Conservation (phyloP, 2,797 vertebrate genomes). For the Eidolon dupreanum region DNA sequence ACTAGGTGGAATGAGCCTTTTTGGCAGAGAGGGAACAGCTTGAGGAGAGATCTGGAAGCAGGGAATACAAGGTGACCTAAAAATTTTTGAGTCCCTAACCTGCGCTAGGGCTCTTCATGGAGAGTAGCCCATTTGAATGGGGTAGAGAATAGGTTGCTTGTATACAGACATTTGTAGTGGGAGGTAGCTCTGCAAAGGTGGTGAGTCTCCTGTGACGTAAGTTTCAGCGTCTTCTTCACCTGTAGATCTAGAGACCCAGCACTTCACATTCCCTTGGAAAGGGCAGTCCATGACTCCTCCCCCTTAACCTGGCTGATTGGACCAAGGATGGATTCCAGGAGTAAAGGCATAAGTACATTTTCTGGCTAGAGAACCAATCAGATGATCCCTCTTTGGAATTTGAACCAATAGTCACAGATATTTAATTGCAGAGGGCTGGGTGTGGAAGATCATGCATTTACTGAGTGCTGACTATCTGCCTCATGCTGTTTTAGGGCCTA, state of each 20-base stretch:
- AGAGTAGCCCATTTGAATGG: fast-evolving
- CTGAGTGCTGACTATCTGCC: neutral
- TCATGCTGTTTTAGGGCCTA: neutral
- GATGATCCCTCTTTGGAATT: neutral
- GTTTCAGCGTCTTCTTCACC: neutral
- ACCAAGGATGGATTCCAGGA: neutral
- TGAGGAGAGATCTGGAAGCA: neutral
- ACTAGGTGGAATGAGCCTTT: neutral
- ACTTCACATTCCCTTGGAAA: neutral
- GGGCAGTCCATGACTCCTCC: neutral
- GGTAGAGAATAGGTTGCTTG: neutral
- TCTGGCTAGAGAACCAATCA: neutral
- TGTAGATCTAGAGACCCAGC: neutral
- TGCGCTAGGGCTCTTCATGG: neutral
- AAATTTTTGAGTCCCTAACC: neutral
- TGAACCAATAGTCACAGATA: neutral
- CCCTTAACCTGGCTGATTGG: neutral
- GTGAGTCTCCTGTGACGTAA: neutral
- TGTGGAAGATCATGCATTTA: neutral
- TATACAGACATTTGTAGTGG: neutral
- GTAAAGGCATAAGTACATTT: neutral
- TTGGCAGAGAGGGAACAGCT: neutral
- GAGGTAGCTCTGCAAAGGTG: neutral
- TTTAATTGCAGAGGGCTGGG: neutral
- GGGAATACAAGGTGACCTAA: neutral